Conservation (phyloP, 2,888 invertebrate genomes). For the Teleogryllus oceanicus region DNA sequence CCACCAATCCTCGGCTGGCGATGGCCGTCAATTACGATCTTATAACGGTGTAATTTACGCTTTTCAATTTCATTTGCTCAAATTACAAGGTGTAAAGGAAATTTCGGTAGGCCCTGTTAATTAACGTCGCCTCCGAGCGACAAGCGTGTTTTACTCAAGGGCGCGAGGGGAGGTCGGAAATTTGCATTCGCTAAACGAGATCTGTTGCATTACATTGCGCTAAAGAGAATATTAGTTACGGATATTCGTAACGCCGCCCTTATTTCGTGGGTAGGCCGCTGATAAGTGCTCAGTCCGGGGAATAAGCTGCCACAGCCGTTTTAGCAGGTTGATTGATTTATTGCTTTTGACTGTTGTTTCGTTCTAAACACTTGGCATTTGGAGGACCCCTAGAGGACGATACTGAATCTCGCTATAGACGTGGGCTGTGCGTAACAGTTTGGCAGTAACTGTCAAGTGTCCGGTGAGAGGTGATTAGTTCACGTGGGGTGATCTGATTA, state of each 20-base stretch:
- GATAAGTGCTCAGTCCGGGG: too few species aligned
- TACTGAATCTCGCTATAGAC: too few species aligned
- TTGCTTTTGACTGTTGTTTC: too few species aligned
- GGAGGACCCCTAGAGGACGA: too few species aligned
- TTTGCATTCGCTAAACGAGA: background rate
- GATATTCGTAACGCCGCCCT: background rate
- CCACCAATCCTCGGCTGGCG: too few species aligned
- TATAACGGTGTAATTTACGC: background rate
- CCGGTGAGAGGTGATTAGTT: background rate
- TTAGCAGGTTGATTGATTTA: too few species aligned
- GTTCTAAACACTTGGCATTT: too few species aligned
- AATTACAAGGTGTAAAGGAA: background rate
- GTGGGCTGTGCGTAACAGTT: too few species aligned
- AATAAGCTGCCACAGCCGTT: too few species aligned
- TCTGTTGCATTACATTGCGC: background rate
- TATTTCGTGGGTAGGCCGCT: background rate
- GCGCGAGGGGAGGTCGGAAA: background rate
- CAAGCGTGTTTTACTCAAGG: background rate
- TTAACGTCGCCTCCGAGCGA: background rate
- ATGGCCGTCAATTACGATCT: background rate
- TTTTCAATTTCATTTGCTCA: background rate
- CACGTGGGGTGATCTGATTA: background rate
- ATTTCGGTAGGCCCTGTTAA: background rate
- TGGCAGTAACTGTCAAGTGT: too few species aligned
- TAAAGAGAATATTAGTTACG: constrained; percentile 9